Conservation (phyloP, 2,113 vertebrate species). For the Talpa occidentalis region DNA sequence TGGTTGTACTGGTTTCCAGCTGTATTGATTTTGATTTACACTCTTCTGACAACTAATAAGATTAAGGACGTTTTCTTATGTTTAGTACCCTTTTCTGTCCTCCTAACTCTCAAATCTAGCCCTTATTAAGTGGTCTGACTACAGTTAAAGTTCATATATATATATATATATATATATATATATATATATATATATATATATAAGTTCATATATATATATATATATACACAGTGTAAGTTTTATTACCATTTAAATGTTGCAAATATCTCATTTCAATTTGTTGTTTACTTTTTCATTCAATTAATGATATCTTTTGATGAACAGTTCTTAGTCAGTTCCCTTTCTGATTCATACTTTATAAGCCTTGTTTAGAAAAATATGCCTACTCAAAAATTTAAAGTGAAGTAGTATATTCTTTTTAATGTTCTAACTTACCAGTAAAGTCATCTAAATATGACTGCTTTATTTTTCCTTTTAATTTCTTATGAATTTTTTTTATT, state of each 20-base stretch:
- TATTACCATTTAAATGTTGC: neutral
- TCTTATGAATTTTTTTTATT: neutral
- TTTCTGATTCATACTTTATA: neutral
- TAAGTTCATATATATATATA: too few species aligned
- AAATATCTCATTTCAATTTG: neutral
- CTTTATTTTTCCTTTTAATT: neutral
- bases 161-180: too few species aligned
- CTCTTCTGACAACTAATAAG: neutral
- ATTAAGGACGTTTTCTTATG: neutral
- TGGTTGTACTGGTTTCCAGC: neutral
- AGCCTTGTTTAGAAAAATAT: neutral
- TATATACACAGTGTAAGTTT: neutral
- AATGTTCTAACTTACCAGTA: neutral
- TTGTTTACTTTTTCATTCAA: neutral
- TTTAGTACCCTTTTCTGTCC: neutral
- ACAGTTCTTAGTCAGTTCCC: neutral
- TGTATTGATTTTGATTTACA: neutral
- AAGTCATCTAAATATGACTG: neutral
- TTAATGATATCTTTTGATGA: neutral
- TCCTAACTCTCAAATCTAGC: neutral
- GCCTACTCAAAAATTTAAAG: neutral
- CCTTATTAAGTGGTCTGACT: neutral
- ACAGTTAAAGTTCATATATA: neutral
- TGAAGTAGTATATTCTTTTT: neutral
- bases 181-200: too few species aligned